These are phyloP conservation scores for Chunga burmeisteri DNA, from an alignment of 2,113 vertebrate species.

Conservation along the genomic window DNA sequence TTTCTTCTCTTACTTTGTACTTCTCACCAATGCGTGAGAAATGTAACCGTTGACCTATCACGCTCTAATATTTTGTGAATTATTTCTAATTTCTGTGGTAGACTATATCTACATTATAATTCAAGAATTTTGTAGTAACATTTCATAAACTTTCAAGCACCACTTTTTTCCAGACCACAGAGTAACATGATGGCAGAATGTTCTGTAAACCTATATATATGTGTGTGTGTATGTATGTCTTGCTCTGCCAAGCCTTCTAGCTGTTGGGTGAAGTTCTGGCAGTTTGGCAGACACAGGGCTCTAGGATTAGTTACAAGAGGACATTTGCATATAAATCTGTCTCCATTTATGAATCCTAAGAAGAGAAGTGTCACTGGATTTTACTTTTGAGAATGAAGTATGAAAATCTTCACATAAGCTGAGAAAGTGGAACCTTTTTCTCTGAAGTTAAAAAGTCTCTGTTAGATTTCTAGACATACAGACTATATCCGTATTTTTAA, in stretches of 20 bases:
- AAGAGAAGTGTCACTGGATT: background rate
- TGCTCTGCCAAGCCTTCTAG: background rate
- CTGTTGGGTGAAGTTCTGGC: conserved; percentile 8
- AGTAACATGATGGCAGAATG: background rate
- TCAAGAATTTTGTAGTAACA: background rate
- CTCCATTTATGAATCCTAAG: background rate
- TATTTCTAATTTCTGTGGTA: background rate
- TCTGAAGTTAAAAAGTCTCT: background rate
- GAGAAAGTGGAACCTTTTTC: background rate
- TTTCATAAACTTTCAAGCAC: background rate
- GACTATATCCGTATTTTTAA: background rate
- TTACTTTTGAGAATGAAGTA: background rate
- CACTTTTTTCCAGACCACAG: background rate
- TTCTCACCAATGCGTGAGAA: background rate
- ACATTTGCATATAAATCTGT: conserved; percentile 27
- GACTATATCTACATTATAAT: background rate
- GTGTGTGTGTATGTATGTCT: background rate
- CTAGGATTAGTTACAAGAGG: conserved; percentile 1
- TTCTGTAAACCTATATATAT: background rate
- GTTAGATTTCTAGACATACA: background rate
- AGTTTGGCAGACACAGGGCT: conserved; percentile 15
- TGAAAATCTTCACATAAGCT: background rate
- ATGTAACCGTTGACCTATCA: background rate
- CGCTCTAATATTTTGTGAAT: background rate
- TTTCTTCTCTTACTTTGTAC: background rate